Base-by-base conservation (phyloP, 1,140 invertebrate genomes). In the Acromyrmex heyeri region DNA sequence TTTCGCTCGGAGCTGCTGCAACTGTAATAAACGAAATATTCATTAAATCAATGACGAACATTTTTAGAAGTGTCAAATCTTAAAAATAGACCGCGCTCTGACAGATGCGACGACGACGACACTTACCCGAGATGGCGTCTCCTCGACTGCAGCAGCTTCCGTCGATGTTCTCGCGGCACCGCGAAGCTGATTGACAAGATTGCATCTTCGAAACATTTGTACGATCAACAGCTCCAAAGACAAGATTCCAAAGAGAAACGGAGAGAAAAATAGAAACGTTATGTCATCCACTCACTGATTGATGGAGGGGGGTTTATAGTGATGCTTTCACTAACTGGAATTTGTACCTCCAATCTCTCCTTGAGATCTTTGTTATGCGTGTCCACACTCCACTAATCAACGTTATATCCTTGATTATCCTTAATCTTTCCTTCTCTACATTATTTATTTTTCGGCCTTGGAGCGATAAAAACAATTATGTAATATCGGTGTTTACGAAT, bases 1-100 rank as follows among this genome's bases (percentile, higher is more conserved):
- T 79, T 89, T 91, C 50, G 93, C 72, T 82, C 90, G 90, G 24
- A 95, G 91, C 27, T 92, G 50, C 61, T 94, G 81, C 6, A 95
- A 59, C 95, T 95, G 38, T 18, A 92, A 91, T 50, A 88, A 65
- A 53, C 5, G 24, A 5, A 12, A 3, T 2, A 2, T 21, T 48
- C 10, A n/a, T 67, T 38, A 65, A 65, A 21, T 38, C 18, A n/a
- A 57, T 21, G 8, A 21, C 4, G 10, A 44, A 44, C 8, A 44
- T 12, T 44, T 44, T 44, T 44, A 34, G 7, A 38, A 44, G 18
- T n/a, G 27, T 77, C 16, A 57, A 59, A 27, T 21, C 1, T 7
- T 24, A 57, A 83, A 50, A 64, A 62, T 24, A 24, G 3, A 21
- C 34, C 73, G 2, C 10, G 55, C 10, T 65, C 0, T 10, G 12